Percentiles rank a stretch among this genome's conserved stretches.
phyloP scores from a whole-genome alignment of 2,797 vertebrate species.

The Rhynchonycteris naso region DNA sequence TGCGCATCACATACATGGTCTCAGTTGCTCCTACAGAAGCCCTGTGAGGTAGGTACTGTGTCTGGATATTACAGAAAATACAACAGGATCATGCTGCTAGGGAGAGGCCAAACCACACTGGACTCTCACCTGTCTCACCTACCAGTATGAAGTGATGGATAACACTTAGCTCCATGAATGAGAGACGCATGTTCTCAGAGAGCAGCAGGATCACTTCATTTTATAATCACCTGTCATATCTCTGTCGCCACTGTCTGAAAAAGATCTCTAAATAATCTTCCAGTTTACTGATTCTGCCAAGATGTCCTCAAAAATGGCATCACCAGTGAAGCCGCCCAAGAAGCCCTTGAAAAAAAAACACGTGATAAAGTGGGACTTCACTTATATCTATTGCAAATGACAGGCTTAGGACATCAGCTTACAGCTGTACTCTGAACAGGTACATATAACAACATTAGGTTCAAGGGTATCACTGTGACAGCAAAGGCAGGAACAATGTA shows the following conservation, averaged over 20 bases:
- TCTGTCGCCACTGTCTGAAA: not conserved
- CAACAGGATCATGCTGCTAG: not conserved
- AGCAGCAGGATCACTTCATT: constrained; percentile 9
- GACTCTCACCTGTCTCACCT: not conserved
- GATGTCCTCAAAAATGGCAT: not conserved
- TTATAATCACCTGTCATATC: not conserved
- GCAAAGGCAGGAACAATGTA: not conserved
- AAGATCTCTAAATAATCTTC: not conserved
- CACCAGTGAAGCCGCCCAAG: not conserved
- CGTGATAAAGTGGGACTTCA: not conserved
- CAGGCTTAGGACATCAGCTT: not conserved
- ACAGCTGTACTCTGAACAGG: not conserved
- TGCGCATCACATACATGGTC: not conserved
- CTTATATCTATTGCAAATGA: not conserved
- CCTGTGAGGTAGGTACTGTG: not conserved
- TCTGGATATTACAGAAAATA: constrained; percentile 6
- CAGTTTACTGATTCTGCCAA: not conserved
- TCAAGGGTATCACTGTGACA: not conserved
- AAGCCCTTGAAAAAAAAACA: not conserved
- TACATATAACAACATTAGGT: not conserved
- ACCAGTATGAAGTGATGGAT: not conserved
- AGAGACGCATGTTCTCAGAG: not conserved
- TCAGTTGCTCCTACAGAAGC: not conserved
- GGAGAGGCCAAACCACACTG: not conserved
- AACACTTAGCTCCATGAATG: not conserved